Base-by-base conservation (phyloP, 2,797 vertebrate genomes). In the Muscicapa comitata region DNA sequence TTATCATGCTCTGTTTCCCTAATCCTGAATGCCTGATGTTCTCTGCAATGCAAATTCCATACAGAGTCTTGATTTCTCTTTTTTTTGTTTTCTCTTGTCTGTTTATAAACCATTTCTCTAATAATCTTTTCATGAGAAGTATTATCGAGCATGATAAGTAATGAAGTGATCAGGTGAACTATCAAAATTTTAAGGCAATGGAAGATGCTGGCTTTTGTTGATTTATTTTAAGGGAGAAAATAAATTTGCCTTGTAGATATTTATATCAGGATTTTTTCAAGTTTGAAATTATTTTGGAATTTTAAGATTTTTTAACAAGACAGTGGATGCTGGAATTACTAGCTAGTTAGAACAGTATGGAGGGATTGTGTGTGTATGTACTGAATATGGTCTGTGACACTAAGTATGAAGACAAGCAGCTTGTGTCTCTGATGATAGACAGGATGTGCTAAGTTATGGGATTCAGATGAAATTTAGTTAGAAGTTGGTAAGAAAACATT, bases 1-100 rank as follows among this genome's bases (percentile, higher is more conserved):
- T 94, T 94, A 50, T 31, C 72, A 82, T 57, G 94, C 95, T 96
- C 78, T 68, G 89, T 95, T 96, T 96, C 87, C 75, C 61, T 95
- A 86, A 94, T 94, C 59, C 63, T 86, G 81, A 92, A 94, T 79
- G 95, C 87, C 81, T 91, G 63, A 86, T 91, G 43, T 75, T 94
- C 71, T 73, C 42, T 68, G 74, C 40, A 73, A 13, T 82, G 43
- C 35, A 77, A 80, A 37, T 80, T 48, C 38, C 31, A 13, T 67
- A 47, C 47, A 42, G 28, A 48, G 28, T 51, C 72, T 83, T 38
- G 3, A 54, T 68, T 63, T 42, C 28, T 21, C 51, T n/a, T 31
- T 40, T 45, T 25, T 70, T 33, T 67, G 24, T 83, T 45, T 28
- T 48, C 2, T 3, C 21, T 92, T 88, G 11, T 66, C 16, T 59